Conservation (phyloP, 2,797 vertebrate species). For the Mycteria americana region DNA sequence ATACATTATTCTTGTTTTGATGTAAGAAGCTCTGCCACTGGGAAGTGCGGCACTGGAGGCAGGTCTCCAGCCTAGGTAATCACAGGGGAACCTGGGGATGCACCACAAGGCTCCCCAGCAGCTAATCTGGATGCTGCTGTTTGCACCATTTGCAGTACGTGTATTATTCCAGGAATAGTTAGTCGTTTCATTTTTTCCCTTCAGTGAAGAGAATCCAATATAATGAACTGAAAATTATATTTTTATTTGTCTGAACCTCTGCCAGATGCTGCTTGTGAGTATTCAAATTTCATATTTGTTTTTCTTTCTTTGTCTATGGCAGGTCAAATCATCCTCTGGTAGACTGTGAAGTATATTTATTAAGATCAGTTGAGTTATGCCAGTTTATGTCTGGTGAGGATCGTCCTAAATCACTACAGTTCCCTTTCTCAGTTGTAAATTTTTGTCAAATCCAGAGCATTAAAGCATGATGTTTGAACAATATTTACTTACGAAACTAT, state of each 20-base stretch:
- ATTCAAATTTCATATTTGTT: neutral
- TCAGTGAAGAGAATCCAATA: neutral
- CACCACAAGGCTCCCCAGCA: neutral
- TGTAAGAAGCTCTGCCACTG: neutral
- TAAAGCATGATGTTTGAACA: neutral
- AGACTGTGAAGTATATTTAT: neutral
- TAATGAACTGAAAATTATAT: neutral
- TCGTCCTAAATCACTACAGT: neutral
- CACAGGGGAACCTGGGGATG: neutral
- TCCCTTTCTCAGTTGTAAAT: neutral
- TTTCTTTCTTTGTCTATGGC: neutral
- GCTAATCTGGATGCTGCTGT: rapidly evolving
- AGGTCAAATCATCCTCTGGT: neutral
- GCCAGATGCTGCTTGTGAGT: neutral
- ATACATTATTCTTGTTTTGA: neutral
- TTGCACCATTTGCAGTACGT: neutral
- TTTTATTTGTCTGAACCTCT: neutral
- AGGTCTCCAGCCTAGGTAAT: neutral
- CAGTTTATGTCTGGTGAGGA: neutral
- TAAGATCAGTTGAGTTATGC: neutral
- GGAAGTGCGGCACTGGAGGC: neutral
- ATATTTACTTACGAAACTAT: neutral
- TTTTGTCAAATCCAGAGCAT: neutral
- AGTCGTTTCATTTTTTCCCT: neutral
- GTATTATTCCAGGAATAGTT: neutral